Conservation (phyloP, 2,797 vertebrate genomes). For the Meda fulgida region DNA sequence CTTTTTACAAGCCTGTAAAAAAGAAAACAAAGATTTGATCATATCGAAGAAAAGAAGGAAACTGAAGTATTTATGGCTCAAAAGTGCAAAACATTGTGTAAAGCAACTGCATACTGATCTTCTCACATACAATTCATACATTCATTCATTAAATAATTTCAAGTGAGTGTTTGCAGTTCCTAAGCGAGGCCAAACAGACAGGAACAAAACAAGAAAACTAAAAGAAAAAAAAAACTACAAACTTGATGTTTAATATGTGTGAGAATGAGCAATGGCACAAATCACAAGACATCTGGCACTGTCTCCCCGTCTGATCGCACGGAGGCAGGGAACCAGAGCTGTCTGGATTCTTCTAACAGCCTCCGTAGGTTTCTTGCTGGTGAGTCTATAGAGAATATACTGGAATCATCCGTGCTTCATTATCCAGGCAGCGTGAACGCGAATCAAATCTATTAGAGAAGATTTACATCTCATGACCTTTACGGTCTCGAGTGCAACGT, state of each 20-base stretch:
- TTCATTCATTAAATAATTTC: conserved; percentile 54
- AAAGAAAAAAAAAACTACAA: neutral
- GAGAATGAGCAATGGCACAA: conserved; percentile 38
- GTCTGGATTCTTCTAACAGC: neutral
- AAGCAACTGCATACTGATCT: conserved; percentile 51
- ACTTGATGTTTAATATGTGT: conserved; percentile 16
- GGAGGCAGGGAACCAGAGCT: conserved; percentile 10
- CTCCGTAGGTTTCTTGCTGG: conserved; percentile 17
- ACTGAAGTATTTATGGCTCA: conserved; percentile 75
- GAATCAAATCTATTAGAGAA: conserved; percentile 35
- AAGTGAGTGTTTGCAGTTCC: conserved; percentile 50
- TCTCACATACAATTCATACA: conserved; percentile 51
- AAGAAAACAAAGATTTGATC: conserved; percentile 46
- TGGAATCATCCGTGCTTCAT: conserved; percentile 24
- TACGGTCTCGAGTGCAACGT: conserved; percentile 43
- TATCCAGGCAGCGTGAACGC: neutral
- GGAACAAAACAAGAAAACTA: neutral
- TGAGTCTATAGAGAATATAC: conserved; percentile 35
- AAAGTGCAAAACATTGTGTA: conserved; percentile 65
- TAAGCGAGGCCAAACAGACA: conserved; percentile 25
- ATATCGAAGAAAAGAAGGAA: conserved; percentile 59
- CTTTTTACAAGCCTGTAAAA: conserved; percentile 63
- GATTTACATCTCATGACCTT: conserved; percentile 47
- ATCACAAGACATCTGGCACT: conserved; percentile 43
- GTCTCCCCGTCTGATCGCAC: conserved; percentile 17